Conservation (phyloP, 2,888 invertebrate species). For the Drosophila eohydei region DNA sequence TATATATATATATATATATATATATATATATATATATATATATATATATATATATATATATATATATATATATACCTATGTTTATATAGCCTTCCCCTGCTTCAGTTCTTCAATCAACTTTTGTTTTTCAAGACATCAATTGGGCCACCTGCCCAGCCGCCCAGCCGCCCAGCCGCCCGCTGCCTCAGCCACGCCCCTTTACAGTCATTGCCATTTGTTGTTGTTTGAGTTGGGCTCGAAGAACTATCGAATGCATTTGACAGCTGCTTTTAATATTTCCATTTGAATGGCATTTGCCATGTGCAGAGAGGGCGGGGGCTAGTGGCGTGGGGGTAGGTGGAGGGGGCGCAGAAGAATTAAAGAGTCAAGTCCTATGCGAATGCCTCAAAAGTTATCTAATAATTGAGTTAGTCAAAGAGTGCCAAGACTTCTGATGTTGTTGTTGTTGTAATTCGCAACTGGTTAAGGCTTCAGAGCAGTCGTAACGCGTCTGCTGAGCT, state of each 20-base stretch:
- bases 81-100: background rate
- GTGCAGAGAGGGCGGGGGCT: background rate
- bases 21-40: background rate
- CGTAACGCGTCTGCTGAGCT: too few species aligned
- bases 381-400: too few species aligned
- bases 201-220: conserved; percentile 58
- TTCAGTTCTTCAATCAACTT: conserved; percentile 34
- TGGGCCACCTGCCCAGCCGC: background rate
- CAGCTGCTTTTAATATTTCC: conserved; percentile 63
- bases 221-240: background rate
- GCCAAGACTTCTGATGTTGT: too few species aligned
- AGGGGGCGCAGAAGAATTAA: too few species aligned
- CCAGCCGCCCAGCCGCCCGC: background rate
- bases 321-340: background rate
- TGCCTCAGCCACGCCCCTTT: background rate
- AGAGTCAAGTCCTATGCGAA: too few species aligned
- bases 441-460: too few species aligned
- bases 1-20: background rate
- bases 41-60: background rate
- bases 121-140: conserved; percentile 41
- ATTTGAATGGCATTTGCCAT: background rate
- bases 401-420: too few species aligned
- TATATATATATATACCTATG: background rate
- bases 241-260: conserved; percentile 77
- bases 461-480: too few species aligned